phyloP scores from a whole-genome alignment of 1,140 invertebrate genomes.

The Drosophila tristis region DNA sequence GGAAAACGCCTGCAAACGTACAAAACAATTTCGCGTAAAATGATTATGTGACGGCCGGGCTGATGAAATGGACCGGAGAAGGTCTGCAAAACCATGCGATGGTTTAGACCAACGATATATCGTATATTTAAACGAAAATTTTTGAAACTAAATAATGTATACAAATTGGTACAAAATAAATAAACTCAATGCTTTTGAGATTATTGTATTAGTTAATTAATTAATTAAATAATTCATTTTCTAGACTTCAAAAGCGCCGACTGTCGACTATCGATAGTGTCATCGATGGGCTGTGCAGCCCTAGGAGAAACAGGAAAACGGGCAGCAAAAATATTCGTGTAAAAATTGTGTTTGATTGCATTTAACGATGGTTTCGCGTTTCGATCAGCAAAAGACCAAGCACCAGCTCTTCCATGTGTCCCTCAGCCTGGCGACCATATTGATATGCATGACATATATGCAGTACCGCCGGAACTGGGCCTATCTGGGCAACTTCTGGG shows the following conservation, averaged over 20 bases:
- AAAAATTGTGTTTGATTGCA: constrained; percentile 31
- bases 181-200: no score
- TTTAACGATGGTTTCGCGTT: constrained; percentile 73
- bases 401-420: constrained; percentile 82
- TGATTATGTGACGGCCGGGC: constrained; percentile 72
- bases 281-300: background rate
- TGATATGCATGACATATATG: constrained; percentile 83
- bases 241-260: no score
- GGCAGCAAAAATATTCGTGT: constrained; percentile 1
- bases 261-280: background rate
- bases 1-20: constrained; percentile 26
- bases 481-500: constrained; percentile 77
- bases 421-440: constrained; percentile 73
- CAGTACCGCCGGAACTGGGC: constrained; percentile 77
- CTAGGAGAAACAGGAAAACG: constrained; percentile 8
- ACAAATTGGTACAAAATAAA: no score
- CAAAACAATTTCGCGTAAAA: constrained; percentile 39
- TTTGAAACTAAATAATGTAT: no score
- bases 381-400: constrained; percentile 81
- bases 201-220: no score
- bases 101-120: no score
- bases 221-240: no score
- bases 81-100: constrained; percentile 14
- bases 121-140: no score
- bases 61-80: constrained; percentile 55